Percentiles rank a stretch among this genome's conserved stretches.
phyloP scores from a whole-genome alignment of 2,113 vertebrate species.

The Cebus imitator region DNA sequence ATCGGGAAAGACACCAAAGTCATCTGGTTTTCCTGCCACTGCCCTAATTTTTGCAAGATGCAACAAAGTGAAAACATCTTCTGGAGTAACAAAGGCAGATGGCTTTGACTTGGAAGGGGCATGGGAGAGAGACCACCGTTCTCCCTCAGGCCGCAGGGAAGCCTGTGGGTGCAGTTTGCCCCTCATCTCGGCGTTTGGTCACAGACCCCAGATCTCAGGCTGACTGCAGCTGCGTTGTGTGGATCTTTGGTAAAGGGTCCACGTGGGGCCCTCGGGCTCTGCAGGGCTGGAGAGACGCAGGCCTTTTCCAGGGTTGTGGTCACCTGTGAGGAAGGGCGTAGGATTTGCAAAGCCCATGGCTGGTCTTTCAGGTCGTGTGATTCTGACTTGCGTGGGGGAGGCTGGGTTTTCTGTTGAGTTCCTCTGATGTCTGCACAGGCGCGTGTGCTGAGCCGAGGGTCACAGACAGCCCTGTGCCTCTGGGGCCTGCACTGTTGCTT shows the following conservation, averaged over 20 bases:
- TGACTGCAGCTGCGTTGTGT: neutral
- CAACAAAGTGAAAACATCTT: slow-evolving; percentile 5
- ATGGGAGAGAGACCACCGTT: neutral
- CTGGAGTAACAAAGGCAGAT: neutral
- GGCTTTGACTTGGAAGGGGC: neutral
- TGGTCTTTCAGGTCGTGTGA: neutral
- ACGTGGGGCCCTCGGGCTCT: neutral
- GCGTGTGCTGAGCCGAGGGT: rapidly evolving
- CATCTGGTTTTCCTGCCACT: neutral
- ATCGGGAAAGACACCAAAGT: rapidly evolving
- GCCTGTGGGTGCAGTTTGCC: rapidly evolving
- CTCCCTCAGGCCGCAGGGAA: neutral
- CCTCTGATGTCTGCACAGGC: rapidly evolving
- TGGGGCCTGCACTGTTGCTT: rapidly evolving
- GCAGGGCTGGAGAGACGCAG: rapidly evolving
- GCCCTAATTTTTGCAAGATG: neutral
- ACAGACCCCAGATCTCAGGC: rapidly evolving
- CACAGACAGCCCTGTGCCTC: rapidly evolving
- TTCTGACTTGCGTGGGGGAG: neutral
- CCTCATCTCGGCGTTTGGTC: rapidly evolving
- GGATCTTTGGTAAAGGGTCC: no score
- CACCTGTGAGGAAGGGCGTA: neutral
- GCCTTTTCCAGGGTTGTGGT: rapidly evolving
- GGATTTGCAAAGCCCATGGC: neutral
- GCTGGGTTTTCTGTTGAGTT: rapidly evolving